Conservation (phyloP, 2,888 invertebrate species). For the Pachymerium ferrugineum region DNA sequence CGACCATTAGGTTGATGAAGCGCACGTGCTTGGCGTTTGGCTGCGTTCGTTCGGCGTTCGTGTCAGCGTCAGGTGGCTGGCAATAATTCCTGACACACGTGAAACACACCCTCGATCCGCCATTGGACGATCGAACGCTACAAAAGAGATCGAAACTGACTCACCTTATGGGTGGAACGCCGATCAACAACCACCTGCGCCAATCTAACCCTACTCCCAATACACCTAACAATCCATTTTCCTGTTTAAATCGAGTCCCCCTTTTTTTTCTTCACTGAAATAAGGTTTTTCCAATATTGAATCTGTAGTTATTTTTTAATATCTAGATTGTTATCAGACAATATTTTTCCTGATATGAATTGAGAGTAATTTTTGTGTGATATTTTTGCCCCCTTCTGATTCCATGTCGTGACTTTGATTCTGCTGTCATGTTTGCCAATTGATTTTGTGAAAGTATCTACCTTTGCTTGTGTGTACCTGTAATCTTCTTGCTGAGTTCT, state of each 20-base stretch:
- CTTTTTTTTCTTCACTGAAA: too few relatives aligned
- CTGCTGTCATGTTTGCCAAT: conserved; percentile 22
- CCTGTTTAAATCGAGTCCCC: neutral
- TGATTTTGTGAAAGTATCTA: conserved; percentile 21
- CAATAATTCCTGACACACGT: conserved; percentile 27
- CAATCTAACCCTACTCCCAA: conserved; percentile 21
- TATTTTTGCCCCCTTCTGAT: neutral
- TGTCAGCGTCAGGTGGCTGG: conserved; percentile 27
- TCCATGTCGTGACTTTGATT: conserved; percentile 27
- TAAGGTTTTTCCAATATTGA: too few relatives aligned
- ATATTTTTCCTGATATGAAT: too few relatives aligned
- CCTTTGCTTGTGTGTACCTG: neutral
- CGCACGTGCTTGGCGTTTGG: conserved; percentile 24
- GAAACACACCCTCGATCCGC: conserved; percentile 22
- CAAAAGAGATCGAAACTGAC: conserved; percentile 25
- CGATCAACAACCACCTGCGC: conserved; percentile 27
- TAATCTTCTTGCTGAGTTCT: neutral
- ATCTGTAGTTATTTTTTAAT: too few relatives aligned
- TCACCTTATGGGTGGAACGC: conserved; percentile 25
- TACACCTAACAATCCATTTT: conserved; percentile 1
- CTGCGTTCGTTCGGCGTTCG: conserved; percentile 27
- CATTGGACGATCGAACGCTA: conserved; percentile 25
- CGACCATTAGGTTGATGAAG: conserved; percentile 27
- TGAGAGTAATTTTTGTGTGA: neutral
- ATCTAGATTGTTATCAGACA: too few relatives aligned